Base-by-base conservation (phyloP, 2,113 vertebrate genomes). In the Corythaixoides concolor region DNA sequence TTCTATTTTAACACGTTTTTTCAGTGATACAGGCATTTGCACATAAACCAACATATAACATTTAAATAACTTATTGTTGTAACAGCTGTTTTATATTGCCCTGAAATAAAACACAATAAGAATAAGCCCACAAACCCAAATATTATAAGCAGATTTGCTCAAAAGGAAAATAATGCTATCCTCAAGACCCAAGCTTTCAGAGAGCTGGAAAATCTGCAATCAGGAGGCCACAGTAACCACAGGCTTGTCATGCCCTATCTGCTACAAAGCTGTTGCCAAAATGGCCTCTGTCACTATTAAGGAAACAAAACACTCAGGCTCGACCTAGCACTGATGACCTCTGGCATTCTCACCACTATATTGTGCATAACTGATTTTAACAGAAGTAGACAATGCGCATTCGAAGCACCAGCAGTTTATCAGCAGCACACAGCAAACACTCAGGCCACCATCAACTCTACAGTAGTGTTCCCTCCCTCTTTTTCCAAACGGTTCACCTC, bases 321-420 rank as follows among this genome's bases (percentile, higher is more conserved):
- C 0, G 2, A 50, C 87, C 30, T 58, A 55, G 53, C 10, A 2
- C 15, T 53, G 77, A 32, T 56, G 88, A 91, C 82, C 79, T 95
- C 39, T 96, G 88, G 37, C n/a, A 88, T 30, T 80, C 52, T 77
- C 50, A 66, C n/a, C n/a, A 30, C 32, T 78, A 5, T 17, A 16
- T 6, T 2, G 28, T 8, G 19, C 50, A 70, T 41, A 27, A 47
- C n/a, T 35, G n/a, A 82, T 39, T 64, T 20, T n/a, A 59, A 62
- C 50, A 59, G 45, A 53, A 59, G 30, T 1, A 77, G 72, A 70
- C 88, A 69, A 39, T 0, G 0, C 0, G 0, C 33, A 9, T 28
- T 60, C 35, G 19, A 27, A 76, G 49, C 52, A 30, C 20, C 66
- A 28, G 75, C 8, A 27, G 59, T 47, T 89, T 30, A 47, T 52